Evolutionary conservation across 2,797 vertebrate species (phyloP), one percentile per base, ranked within the genome.

Genomic region (Hypotaenidia philippensis): DNA sequence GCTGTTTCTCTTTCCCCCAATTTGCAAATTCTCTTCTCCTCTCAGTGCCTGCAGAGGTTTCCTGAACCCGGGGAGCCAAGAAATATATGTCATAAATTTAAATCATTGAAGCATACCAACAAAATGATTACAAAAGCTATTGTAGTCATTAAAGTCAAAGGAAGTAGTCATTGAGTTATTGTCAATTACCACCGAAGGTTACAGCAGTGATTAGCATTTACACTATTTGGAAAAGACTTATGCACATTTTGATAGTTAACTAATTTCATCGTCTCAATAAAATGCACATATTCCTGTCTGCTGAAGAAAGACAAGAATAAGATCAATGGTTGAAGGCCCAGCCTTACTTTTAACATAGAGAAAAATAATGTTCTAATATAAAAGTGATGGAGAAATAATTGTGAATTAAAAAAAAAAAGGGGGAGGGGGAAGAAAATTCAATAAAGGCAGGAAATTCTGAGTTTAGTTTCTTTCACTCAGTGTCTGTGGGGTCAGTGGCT

Each of bases 91-190:
- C 72, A 40, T 45, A 83, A 68, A 81, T 79, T 80, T 66, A 13
- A 71, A 81, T 89, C 52, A 31, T n/a, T 38, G 50, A 25, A 68
- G 87, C 80, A 50, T 32, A 72, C 44, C 66, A 69, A 79, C 53
- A 44, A 60, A 93, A 94, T 87, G 31, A 92, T 95, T 95, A 59
- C 88, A 88, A 82, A 88, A 87, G 49, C 77, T 60, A 41, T 65
- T 70, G 87, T 47, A 87, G 71, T 60, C 63, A 68, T 94, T 89
- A 70, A 90, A 95, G 77, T 64, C 3, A 25, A 78, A 84, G 64
- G 45, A 92, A 95, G 70, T 29, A 59, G 41, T 75, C 4, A 2
- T 18, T 49, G 87, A 71, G 59, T 86, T 96, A 66, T 72, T 72
- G 87, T 93, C 92, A 77, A 87, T 90, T 70, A 65, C 60, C 69